These are phyloP conservation scores for Trichogramma pretiosum DNA, from an alignment of 1,140 invertebrate genomes.

Conservation along the genomic window DNA sequence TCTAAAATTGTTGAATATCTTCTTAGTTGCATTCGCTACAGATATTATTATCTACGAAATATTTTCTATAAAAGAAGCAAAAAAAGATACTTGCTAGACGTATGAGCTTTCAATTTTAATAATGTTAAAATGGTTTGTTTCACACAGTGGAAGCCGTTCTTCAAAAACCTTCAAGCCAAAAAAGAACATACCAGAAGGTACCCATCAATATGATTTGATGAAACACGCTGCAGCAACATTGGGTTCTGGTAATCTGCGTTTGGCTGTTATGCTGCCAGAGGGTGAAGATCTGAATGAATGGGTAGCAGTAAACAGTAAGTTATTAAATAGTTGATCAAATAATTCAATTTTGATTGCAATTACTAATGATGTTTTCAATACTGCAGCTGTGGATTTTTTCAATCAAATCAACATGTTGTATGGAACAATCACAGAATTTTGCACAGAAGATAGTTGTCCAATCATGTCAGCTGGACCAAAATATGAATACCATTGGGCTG, in stretches of 20 bases:
- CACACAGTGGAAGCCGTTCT: slow-evolving; percentile 68
- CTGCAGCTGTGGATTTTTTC: slow-evolving; percentile 95
- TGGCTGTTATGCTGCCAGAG: slow-evolving; percentile 94
- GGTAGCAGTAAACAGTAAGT: slow-evolving; percentile 97
- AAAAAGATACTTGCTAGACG: slow-evolving; percentile 10
- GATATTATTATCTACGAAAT: slow-evolving; percentile 14
- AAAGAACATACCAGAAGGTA: slow-evolving; percentile 98
- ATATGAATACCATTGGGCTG: slow-evolving; percentile 99
- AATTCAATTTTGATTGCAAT: slow-evolving; percentile 1
- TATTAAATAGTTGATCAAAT: slow-evolving; percentile 13
- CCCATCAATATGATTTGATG: slow-evolving; percentile 98
- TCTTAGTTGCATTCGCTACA: slow-evolving; percentile 7
- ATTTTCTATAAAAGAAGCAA: slow-evolving; percentile 15
- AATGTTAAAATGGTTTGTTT: slow-evolving; percentile 18
- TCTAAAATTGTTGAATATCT: slow-evolving; percentile 13
- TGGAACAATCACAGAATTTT: slow-evolving; percentile 98
- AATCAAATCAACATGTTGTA: slow-evolving; percentile 99
- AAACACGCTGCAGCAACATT: slow-evolving; percentile 97
- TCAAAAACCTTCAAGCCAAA: slow-evolving; percentile 98
- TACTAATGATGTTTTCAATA: not conserved
- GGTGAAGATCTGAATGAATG: slow-evolving; percentile 99
- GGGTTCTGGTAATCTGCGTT: slow-evolving; percentile 90
- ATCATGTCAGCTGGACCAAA: slow-evolving; percentile 98
- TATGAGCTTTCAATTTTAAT: slow-evolving; percentile 16
- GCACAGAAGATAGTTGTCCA: slow-evolving; percentile 93